Evolutionary conservation across 1,140 invertebrate species (phyloP).

Genomic region (Ptiloglossa arizonensis): DNA sequence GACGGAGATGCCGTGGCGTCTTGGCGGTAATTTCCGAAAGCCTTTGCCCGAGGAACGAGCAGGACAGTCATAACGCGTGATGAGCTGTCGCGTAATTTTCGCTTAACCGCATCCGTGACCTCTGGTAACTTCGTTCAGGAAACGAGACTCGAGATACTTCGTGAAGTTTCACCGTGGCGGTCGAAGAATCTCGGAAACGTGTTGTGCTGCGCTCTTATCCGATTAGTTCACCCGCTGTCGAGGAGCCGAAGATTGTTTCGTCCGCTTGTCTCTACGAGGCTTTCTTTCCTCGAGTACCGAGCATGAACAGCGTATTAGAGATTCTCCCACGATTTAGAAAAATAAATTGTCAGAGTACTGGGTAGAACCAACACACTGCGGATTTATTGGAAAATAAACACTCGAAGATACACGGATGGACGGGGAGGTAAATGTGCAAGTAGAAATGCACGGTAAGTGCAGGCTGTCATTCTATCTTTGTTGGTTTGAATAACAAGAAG

Average conservation of each 20-base stretch:
- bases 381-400: too few species aligned
- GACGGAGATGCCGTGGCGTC: conserved; percentile 18
- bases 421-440: too few species aligned
- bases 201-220: conserved; percentile 1
- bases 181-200: neutral
- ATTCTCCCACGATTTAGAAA: neutral
- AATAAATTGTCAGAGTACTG: neutral
- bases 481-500: too few species aligned
- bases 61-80: conserved; percentile 29
- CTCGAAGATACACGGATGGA: too few species aligned
- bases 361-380: too few species aligned
- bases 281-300: neutral
- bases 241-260: neutral
- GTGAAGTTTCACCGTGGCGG: too few species aligned
- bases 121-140: conserved; percentile 5
- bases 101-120: conserved; percentile 29
- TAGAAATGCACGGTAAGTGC: too few species aligned
- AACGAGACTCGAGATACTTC: neutral
- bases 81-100: conserved; percentile 48
- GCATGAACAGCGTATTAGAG: too few species aligned
- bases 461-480: too few species aligned
- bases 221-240: neutral
- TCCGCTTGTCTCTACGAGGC: neutral
- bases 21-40: conserved; percentile 20
- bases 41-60: conserved; percentile 3